A percentile compares a stretch with the other conserved stretches of the same genome.
Evolutionary conservation across 2,113 vertebrate species (phyloP).

Genomic region (Rafetus swinhoei): DNA sequence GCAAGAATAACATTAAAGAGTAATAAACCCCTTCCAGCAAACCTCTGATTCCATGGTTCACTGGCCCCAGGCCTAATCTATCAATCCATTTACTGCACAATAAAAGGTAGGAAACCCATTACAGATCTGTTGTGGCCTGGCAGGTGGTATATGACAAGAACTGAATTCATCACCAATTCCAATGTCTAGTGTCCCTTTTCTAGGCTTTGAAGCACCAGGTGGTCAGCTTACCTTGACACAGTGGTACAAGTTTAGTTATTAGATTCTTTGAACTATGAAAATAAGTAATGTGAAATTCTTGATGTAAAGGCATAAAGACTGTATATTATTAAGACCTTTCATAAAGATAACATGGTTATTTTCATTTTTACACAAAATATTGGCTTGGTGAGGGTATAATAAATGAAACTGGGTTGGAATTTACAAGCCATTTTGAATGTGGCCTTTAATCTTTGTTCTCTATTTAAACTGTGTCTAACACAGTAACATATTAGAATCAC

Average conservation of each 20-base stretch:
- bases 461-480: conserved; percentile 39
- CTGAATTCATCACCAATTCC: conserved; percentile 65
- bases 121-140: conserved; percentile 75
- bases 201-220: conserved; percentile 67
- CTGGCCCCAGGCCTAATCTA: conserved; percentile 80
- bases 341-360: conserved; percentile 49
- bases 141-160: conserved; percentile 79
- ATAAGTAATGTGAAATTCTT: conserved; percentile 50
- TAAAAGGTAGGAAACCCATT: conserved; percentile 83
- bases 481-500: conserved; percentile 16
- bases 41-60: conserved; percentile 79
- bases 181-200: conserved; percentile 37
- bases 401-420: conserved; percentile 63
- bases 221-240: conserved; percentile 52
- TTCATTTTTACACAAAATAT: conserved; percentile 54
- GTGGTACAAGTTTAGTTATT: conserved; percentile 36
- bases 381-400: conserved; percentile 42
- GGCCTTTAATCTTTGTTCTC: conserved; percentile 61
- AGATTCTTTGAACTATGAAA: conserved; percentile 54
- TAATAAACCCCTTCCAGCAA: conserved; percentile 82
- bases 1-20: conserved; percentile 83
- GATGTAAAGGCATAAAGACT: conserved; percentile 48
- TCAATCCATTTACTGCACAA: conserved; percentile 83
- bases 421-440: conserved; percentile 50
- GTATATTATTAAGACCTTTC: conserved; percentile 57